Base-by-base conservation (phyloP, 2,797 vertebrate species). In the Neopelma chrysocephalum region DNA sequence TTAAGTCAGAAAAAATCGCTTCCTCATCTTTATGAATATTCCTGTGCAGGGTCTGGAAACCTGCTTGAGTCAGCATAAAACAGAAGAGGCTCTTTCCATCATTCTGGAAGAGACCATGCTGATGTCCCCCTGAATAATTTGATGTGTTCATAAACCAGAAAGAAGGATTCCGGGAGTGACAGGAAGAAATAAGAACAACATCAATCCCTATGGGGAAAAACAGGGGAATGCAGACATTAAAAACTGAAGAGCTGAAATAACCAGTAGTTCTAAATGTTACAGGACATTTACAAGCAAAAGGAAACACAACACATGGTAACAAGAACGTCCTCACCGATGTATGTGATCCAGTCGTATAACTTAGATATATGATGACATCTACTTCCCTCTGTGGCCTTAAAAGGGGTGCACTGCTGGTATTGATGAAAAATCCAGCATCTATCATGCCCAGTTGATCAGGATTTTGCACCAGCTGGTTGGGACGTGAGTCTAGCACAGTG, bases 371-470 rank as follows among this genome's bases (percentile, higher is more conserved):
- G 95, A 99, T 98, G 96, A 99, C 85, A 82, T 99, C 98, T 12
- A 97, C 97, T 62, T 97, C 94, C 79, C 99, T 98, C 92, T 98
- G 97, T 3, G 97, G 94, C 53, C 97, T 97, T 71, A 99, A 86
- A 80, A 99, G 95, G 9, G 98, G 98, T 3, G 98, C 81, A 57
- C 98, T 98, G 94, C 98, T 98, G 32, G 98, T 97, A 94, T 99
- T 99, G 93, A 98, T 96, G 66, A 97, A 98, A 95, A 98, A 98
- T 6, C 98, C 99, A 16, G 98, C 97, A 57, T 99, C 99, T 94
- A 99, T 97, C 81, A 99, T 97, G 54, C 95, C 95, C 66, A 99
- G 60, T 31, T 97, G 96, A 54, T 95, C 90, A 5, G 97, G 93
- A 16, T 93, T 96, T 43, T 98, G 96, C 6, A 98, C 98, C 93